Base-by-base conservation (phyloP, 2,888 invertebrate species). In the Pristionchus arcanus region DNA sequence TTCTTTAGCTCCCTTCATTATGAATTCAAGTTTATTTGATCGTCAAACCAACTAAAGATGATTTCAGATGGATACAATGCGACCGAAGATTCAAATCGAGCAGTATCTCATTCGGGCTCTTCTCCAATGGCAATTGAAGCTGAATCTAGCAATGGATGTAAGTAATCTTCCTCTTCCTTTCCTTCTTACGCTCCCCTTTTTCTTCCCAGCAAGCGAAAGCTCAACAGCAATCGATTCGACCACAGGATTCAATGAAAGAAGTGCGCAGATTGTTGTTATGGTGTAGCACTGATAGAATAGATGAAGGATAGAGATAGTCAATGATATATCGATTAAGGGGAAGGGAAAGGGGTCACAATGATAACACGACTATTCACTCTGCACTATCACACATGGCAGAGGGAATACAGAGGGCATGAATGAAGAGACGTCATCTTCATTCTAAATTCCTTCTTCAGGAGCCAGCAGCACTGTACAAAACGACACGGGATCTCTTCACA, bases 71-170 rank as follows among this genome's bases (percentile, higher is more conserved):
- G 42, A 42, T 19, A 87, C 87, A 13, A 87, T 87, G 87, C 66
- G 87, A 15, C 87, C 87, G 25, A 42, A 63, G 66, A 68, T 87
- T n/a, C 66, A 63, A 16, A 87, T 87, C 15, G 49, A 68, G n/a
- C 31, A 59, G 5, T 68, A 87, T 68, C 87, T 87, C 68, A 63
- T 87, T n/a, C 87, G 87, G 11, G 87, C 87, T 9, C 68, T 87
- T 16, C 68, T 87, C 1, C 37, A 68, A 42, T 87, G 87, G 87
- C 87, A 87, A 68, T 4, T 66, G 15, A 42, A 68, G 13, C 49
- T 87, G n/a, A 68, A 87, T 28, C n/a, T n/a, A 2, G 49, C 25
- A 2, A 53, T 28, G 49, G 81, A 81, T 21, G 74, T 77, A 42
- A 28, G 81, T 53, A 4, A 11, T 53, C 81, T 28, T n/a, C 15